phyloP scores from a whole-genome alignment of 2,888 invertebrate genomes.

The Podabrus alpinus region DNA sequence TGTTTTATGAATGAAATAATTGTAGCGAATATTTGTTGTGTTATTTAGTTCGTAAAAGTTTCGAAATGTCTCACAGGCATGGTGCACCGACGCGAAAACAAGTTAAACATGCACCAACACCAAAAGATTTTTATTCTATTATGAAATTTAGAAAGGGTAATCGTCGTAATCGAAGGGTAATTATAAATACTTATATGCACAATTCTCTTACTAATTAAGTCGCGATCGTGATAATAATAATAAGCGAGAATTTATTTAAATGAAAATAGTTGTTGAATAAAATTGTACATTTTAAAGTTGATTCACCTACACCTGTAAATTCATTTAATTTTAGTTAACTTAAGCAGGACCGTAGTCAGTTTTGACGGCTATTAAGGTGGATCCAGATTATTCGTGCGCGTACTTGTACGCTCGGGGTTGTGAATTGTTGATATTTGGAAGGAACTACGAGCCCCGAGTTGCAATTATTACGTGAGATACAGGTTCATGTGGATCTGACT shows the following conservation, averaged over 20 bases:
- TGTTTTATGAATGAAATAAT: neutral
- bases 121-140: slow-evolving; percentile 24
- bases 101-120: slow-evolving; percentile 4
- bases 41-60: neutral
- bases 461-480: too few relatives aligned
- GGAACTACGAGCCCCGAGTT: too few relatives aligned
- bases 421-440: too few relatives aligned
- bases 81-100: slow-evolving; percentile 27
- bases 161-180: slow-evolving; percentile 31
- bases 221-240: neutral
- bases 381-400: too few relatives aligned
- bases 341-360: too few relatives aligned
- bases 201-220: neutral
- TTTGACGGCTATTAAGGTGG: too few relatives aligned
- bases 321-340: too few relatives aligned
- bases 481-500: too few relatives aligned
- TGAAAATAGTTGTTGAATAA: neutral
- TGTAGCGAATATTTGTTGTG: neutral
- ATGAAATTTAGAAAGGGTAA: slow-evolving; percentile 34
- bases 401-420: too few relatives aligned
- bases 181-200: neutral
- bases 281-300: too few relatives aligned
- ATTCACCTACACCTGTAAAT: too few relatives aligned
- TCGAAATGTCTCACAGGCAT: slow-evolving; percentile 28
- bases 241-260: neutral